phyloP scores from a whole-genome alignment of 2,888 invertebrate species.

The Stenichneumon culpator region DNA sequence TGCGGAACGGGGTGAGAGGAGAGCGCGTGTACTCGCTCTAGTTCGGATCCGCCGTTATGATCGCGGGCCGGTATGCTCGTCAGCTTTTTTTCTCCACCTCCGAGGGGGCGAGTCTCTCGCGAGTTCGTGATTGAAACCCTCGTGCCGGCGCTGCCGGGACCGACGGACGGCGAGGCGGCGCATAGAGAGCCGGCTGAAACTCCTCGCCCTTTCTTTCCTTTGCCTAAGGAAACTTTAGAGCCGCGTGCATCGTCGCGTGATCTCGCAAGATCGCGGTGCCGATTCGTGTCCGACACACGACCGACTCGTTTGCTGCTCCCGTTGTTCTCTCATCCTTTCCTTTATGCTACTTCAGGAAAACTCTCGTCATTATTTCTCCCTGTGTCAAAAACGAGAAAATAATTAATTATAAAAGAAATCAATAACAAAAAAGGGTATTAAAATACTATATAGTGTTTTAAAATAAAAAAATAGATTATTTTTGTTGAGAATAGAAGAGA shows the following conservation, averaged over 20 bases:
- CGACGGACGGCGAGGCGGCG: not conserved
- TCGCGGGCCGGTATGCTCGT: conserved; percentile 12
- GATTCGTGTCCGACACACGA: conserved; percentile 3
- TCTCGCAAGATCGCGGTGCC: not conserved
- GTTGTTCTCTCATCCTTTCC: no score
- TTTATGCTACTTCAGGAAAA: no score
- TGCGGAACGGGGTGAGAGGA: conserved; percentile 44
- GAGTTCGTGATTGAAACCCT: conserved; percentile 51
- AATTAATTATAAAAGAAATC: no score
- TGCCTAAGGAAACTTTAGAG: conserved; percentile 5
- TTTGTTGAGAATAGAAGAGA: no score
- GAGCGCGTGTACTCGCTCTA: not conserved
- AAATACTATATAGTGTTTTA: no score
- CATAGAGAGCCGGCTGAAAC: not conserved
- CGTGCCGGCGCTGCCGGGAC: not conserved
- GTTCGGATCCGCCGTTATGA: not conserved
- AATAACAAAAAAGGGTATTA: no score
- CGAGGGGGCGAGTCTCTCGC: conserved; percentile 3
- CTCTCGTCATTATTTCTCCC: no score
- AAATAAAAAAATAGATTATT: no score
- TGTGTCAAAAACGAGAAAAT: no score
- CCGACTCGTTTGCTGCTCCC: not conserved
- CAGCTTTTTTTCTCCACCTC: conserved; percentile 15
- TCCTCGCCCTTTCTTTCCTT: not conserved
- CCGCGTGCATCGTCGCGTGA: conserved; percentile 29